Base-by-base conservation (phyloP, 2,888 invertebrate species). In the Heteromyza rotundicornis region DNA sequence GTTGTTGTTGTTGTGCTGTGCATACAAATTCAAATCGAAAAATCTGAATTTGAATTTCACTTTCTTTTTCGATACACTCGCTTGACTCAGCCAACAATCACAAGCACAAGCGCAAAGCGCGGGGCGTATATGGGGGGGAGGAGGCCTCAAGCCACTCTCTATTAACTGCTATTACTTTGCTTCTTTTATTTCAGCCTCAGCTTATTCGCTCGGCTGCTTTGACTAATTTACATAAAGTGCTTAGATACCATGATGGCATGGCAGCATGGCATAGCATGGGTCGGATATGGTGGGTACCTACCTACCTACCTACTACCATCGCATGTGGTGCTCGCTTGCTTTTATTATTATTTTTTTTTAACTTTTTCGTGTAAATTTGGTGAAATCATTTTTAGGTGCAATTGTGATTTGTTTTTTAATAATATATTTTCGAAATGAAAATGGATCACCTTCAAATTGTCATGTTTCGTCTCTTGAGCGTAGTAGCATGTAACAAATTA, bases 51-150 rank as follows among this genome's bases (percentile, higher is more conserved):
- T 76, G 72, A 78, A 80, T 78, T 78, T 78, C 78, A 78, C 78
- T 80, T 78, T 78, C 78, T 78, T 78, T 80, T 80, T 77, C 78
- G 77, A 75, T 80, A 73, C 80, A 76, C 75, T 75, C 72, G 69
- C 74, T 75, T 74, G 77, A 40, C 19, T 19, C 47, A 17, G n/a
- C n/a, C n/a, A 40, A 47, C 40, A 10, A 3, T n/a, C n/a, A 40
- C 40, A 40, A 40, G 32, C 32, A 32, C 5, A n/a, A n/a, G n/a
- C n/a, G n/a, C n/a, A n/a, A n/a, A n/a, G n/a, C n/a, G n/a, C n/a
- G 14, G 16, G 40, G 40, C 73, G 12, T 23, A 36, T 32, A 57
- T 27, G 22, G 36, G 36, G 16, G 51, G 8, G 47, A 56, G 35
- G 57, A 35, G 40, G 16, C 3, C 47, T 47, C 40, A 8, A 40